These are phyloP conservation scores for Pocillopora grandis DNA, from an alignment of 92 coral and sea anemone species.

Conservation along the genomic window DNA sequence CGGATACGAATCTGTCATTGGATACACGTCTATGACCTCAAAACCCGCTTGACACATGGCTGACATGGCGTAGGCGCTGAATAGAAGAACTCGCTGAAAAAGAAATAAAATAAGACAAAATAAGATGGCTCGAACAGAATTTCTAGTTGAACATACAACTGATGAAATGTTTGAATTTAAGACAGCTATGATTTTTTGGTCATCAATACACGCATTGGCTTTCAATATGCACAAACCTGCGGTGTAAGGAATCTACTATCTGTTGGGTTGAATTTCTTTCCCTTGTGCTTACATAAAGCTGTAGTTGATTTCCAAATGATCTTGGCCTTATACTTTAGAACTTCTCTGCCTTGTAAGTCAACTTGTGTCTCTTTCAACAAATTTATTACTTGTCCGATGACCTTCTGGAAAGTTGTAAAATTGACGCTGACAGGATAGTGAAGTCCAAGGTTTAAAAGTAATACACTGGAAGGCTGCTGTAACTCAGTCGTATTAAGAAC, in stretches of 20 bases:
- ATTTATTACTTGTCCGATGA: slow-evolving; percentile 57
- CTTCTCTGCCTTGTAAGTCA: background rate
- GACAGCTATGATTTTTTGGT: too few relatives aligned
- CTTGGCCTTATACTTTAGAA: slow-evolving; percentile 46
- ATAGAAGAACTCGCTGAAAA: slow-evolving; percentile 1
- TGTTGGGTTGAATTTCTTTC: slow-evolving; percentile 36
- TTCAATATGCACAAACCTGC: slow-evolving; percentile 50
- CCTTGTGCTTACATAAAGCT: slow-evolving; percentile 66
- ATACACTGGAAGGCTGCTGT: slow-evolving; percentile 47
- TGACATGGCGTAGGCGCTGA: slow-evolving; percentile 42
- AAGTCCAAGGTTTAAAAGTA: slow-evolving; percentile 74
- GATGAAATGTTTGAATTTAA: too few relatives aligned
- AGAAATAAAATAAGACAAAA: too few relatives aligned
- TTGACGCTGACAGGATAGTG: slow-evolving; percentile 76
- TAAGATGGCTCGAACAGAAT: too few relatives aligned
- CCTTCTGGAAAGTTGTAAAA: slow-evolving; percentile 69
- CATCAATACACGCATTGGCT: too few relatives aligned
- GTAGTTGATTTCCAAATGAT: slow-evolving; percentile 82
- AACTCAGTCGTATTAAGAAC: slow-evolving; percentile 51
- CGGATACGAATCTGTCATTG: slow-evolving; percentile 48
- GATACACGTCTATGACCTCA: slow-evolving; percentile 61
- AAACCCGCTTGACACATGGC: slow-evolving; percentile 53
- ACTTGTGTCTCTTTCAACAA: slow-evolving; percentile 45
- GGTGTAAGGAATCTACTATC: slow-evolving; percentile 70
- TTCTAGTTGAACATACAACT: too few relatives aligned